A percentile compares a stretch with the other conserved stretches of the same genome.
Conservation (phyloP, 2,888 invertebrate species). For the Drosophila robusta region DNA sequence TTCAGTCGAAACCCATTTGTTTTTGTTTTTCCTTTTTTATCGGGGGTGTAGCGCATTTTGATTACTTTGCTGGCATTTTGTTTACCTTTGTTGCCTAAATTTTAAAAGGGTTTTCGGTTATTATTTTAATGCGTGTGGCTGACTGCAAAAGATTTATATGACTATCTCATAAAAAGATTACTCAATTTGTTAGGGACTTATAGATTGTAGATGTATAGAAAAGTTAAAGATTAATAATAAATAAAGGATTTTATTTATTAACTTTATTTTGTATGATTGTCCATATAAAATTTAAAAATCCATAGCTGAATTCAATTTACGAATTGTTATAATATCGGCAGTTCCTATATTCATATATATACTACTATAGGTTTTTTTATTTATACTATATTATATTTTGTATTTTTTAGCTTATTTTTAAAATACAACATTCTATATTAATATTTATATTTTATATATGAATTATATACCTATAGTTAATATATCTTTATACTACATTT, state of each 20-base stretch:
- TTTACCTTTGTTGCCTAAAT: constrained; percentile 34
- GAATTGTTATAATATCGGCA: too few relatives aligned
- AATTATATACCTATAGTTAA: too few relatives aligned
- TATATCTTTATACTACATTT: neutral
- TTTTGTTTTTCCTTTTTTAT: neutral
- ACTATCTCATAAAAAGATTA: constrained; percentile 16
- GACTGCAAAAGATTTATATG: constrained; percentile 24
- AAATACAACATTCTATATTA: too few relatives aligned
- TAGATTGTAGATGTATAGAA: neutral
- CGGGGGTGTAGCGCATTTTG: constrained; percentile 38
- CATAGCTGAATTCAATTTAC: too few relatives aligned
- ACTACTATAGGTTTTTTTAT: too few relatives aligned
- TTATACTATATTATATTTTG: too few relatives aligned
- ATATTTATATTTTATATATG: too few relatives aligned
- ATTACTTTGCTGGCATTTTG: constrained; percentile 38
- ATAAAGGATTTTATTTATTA: too few relatives aligned
- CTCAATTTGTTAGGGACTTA: constrained; percentile 16
- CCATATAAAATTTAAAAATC: too few relatives aligned
- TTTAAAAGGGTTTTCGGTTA: constrained; percentile 31
- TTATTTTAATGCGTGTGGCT: constrained; percentile 19
- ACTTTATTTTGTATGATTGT: too few relatives aligned
- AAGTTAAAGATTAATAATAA: neutral
- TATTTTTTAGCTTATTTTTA: too few relatives aligned
- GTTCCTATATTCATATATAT: too few relatives aligned
- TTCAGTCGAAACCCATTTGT: neutral